Evolutionary conservation across 2,888 invertebrate species (phyloP).

Genomic region (Rhyacophila evoluta): DNA sequence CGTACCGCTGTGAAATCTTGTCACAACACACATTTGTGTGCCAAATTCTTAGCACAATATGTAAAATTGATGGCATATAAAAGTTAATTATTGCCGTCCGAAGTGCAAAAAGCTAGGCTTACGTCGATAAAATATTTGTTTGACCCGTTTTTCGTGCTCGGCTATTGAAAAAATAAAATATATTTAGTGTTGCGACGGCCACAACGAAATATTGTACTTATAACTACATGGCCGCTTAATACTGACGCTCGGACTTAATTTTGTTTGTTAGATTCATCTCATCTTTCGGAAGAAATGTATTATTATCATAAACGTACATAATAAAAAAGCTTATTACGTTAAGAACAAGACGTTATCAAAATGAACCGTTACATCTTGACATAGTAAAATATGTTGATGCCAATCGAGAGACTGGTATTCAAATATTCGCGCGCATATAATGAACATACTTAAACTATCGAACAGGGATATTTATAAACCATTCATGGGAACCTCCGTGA

Average conservation of each 20-base stretch:
- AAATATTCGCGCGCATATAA: background rate
- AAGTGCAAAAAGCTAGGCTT: background rate
- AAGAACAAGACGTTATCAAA: constrained; percentile 30
- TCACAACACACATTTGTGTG: background rate
- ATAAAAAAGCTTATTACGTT: constrained; percentile 33
- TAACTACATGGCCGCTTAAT: background rate
- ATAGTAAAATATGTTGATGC: constrained; percentile 1
- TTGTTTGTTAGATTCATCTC: background rate
- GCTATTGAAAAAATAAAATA: background rate
- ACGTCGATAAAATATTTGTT: background rate
- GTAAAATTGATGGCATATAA: background rate
- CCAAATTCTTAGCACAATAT: background rate
- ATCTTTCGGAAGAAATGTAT: background rate
- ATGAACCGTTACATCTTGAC: constrained; percentile 38
- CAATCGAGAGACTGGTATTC: background rate
- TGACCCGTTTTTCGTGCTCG: background rate
- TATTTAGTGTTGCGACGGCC: background rate
- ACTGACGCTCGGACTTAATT: background rate
- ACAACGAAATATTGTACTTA: too few relatives aligned
- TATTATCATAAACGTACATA: background rate
- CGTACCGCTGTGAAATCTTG: background rate
- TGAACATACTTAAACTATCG: background rate
- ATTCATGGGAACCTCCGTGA: too few relatives aligned
- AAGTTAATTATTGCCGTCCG: background rate
- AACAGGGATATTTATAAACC: too few relatives aligned